Evolutionary conservation across 1,140 invertebrate genomes (phyloP).

Genomic region (Neodiprion virginianus): DNA sequence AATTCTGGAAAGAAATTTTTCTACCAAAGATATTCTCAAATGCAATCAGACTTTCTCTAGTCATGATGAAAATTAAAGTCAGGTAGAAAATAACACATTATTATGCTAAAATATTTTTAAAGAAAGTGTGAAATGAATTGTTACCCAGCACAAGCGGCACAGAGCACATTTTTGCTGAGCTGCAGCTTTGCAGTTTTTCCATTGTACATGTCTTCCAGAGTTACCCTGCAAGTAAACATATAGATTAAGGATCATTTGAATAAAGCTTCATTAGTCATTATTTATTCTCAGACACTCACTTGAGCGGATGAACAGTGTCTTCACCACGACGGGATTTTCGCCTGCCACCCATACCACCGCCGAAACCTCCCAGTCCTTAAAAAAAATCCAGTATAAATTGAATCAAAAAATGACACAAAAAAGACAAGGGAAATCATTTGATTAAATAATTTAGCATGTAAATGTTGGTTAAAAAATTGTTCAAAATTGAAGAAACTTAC

Average conservation of each 20-base stretch:
- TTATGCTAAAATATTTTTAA: no score
- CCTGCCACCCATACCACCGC: constrained; percentile 55
- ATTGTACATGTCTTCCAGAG: constrained; percentile 91
- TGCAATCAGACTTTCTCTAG: no score
- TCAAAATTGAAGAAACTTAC: constrained; percentile 19
- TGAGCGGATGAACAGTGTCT: constrained; percentile 73
- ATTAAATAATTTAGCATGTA: background rate
- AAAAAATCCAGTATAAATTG: background rate
- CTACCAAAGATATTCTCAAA: background rate
- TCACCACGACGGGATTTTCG: constrained; percentile 66
- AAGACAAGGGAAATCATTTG: background rate
- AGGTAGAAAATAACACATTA: background rate
- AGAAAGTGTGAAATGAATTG: constrained; percentile 10
- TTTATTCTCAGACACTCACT: constrained; percentile 43
- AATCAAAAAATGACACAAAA: background rate
- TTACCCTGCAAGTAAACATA: constrained; percentile 64
- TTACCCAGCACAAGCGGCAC: constrained; percentile 80
- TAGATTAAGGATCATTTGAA: background rate
- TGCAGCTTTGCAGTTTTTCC: constrained; percentile 85
- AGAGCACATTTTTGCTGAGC: constrained; percentile 87
- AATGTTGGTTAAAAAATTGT: background rate
- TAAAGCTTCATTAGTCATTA: background rate
- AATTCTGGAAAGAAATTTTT: background rate
- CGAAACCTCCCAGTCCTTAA: constrained; percentile 22
- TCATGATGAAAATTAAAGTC: background rate